Percentiles rank a stretch among this genome's conserved stretches.
Conservation (phyloP, 2,113 vertebrate species). For the Pollimyrus isidori region DNA sequence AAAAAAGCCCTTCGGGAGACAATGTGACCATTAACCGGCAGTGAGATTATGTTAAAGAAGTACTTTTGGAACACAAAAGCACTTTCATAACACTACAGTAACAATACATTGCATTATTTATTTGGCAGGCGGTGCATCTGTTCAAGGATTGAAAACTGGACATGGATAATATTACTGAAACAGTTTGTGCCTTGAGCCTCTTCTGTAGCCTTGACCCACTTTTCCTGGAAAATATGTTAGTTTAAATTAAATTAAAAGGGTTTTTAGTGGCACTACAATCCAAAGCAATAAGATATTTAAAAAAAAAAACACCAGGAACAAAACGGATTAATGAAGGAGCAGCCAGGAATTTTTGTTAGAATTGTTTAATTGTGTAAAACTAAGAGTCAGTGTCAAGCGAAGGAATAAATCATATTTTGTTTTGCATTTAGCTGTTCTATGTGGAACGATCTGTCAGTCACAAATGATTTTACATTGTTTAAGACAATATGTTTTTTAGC, state of each 20-base stretch:
- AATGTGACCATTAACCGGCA: background rate
- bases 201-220: background rate
- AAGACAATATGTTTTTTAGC: background rate
- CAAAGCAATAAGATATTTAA: background rate
- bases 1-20: background rate
- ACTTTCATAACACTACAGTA: background rate
- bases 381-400: background rate
- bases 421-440: background rate
- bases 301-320: background rate
- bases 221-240: background rate
- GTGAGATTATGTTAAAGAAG: background rate
- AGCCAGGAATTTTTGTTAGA: background rate
- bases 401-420: background rate
- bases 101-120: background rate
- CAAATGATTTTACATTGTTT: background rate
- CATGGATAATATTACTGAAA: background rate
- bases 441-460: background rate
- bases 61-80: background rate
- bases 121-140: background rate
- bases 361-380: background rate
- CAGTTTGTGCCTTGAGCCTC: background rate
- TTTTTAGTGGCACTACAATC: background rate
- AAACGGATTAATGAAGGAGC: background rate
- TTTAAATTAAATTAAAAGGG: background rate
- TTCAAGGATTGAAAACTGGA: background rate